phyloP scores from a whole-genome alignment of 2,113 vertebrate genomes.

The Thamnaconus septentrionalis region DNA sequence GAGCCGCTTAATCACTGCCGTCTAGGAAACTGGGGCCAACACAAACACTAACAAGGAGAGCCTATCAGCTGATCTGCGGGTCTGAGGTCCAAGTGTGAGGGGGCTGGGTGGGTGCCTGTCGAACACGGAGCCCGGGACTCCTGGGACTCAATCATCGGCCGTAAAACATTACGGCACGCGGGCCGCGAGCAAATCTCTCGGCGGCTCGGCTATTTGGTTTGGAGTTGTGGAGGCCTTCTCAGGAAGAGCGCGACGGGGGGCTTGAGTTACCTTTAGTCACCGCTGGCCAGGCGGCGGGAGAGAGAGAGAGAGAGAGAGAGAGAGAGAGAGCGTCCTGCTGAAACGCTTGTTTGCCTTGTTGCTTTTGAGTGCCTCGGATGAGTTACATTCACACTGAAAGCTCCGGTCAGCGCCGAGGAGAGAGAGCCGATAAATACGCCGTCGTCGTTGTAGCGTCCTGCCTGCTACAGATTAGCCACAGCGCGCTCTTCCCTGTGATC shows the following conservation, averaged over 20 bases:
- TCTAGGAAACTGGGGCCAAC: constrained; percentile 45
- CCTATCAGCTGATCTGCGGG: constrained; percentile 70
- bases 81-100: constrained; percentile 62
- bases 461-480: constrained; percentile 72
- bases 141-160: constrained; percentile 70
- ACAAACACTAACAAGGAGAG: constrained; percentile 45
- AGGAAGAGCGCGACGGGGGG: constrained; percentile 13
- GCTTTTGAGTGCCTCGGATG: constrained; percentile 65
- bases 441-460: constrained; percentile 50
- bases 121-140: constrained; percentile 62
- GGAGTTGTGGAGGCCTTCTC: constrained; percentile 46
- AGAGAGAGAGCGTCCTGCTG: constrained; percentile 48
- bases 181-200: constrained; percentile 60
- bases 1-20: constrained; percentile 48
- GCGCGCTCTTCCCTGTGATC: constrained; percentile 53
- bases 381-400: constrained; percentile 73
- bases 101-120: constrained; percentile 56
- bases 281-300: background rate
- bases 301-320: constrained; percentile 22
- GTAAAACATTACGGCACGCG: constrained; percentile 70
- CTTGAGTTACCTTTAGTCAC: constrained; percentile 65
- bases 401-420: constrained; percentile 60
- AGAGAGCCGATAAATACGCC: constrained; percentile 67
- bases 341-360: constrained; percentile 72
- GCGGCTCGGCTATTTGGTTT: constrained; percentile 69